Conservation (phyloP, 2,113 vertebrate genomes). For the Murina feae region DNA sequence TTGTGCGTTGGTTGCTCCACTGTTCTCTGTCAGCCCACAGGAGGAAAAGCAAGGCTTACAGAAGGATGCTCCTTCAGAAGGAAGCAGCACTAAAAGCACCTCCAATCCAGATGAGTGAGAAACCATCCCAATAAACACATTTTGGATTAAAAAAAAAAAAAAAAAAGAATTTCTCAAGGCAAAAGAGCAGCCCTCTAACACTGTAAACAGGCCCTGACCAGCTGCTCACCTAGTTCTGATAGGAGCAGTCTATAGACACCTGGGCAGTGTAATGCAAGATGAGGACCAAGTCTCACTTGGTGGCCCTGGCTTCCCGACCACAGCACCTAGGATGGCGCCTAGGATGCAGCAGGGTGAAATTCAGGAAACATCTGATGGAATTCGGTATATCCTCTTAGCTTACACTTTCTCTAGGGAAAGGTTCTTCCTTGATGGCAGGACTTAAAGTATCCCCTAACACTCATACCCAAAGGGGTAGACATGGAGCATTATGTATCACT, state of each 20-base stretch:
- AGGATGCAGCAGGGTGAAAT: not conserved
- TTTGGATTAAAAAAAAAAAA: too few relatives aligned
- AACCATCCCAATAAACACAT: too few relatives aligned
- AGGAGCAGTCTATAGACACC: not conserved
- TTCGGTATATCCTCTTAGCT: not conserved
- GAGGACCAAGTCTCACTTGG: accelerated
- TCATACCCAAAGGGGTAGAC: not conserved
- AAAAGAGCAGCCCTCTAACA: not conserved
- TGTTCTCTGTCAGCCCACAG: too few relatives aligned
- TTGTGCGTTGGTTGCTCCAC: too few relatives aligned
- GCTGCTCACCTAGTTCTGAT: not conserved
- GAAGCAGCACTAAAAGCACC: too few relatives aligned
- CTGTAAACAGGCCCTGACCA: not conserved
- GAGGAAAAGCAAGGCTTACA: too few relatives aligned
- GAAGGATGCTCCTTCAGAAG: too few relatives aligned
- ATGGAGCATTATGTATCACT: not conserved
- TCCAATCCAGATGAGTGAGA: too few relatives aligned
- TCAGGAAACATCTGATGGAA: not conserved
- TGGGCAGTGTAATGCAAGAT: not conserved
- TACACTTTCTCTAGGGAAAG: not conserved
- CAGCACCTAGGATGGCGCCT: not conserved
- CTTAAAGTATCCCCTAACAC: not conserved
- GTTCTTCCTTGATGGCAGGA: not conserved
- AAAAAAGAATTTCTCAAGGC: not conserved
- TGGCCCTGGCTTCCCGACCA: not conserved